Conservation (phyloP, 2,113 vertebrate species). For the Percopsis transmontana region DNA sequence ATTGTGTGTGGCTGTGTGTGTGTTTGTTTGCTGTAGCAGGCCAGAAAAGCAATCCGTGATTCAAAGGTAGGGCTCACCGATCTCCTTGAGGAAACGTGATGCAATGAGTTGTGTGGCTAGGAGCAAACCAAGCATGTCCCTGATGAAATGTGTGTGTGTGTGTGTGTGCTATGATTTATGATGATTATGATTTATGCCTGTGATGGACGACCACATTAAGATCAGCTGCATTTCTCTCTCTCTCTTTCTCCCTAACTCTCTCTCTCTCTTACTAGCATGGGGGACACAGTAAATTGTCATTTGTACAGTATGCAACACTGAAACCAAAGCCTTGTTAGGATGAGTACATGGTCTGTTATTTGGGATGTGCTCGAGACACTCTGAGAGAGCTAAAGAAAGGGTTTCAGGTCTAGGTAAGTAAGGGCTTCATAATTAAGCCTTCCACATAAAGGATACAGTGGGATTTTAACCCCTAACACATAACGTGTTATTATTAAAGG, state of each 20-base stretch:
- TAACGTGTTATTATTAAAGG: too few species aligned
- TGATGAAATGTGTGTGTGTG: slow-evolving; percentile 29
- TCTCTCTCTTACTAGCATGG: slow-evolving; percentile 13
- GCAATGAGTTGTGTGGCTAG: slow-evolving; percentile 13
- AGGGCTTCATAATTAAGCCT: slow-evolving; percentile 26
- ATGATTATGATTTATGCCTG: slow-evolving; percentile 54
- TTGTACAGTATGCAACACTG: slow-evolving; percentile 14
- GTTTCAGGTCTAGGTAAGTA: neutral
- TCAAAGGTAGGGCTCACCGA: slow-evolving; percentile 36
- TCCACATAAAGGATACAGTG: too few species aligned
- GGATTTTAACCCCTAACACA: too few species aligned
- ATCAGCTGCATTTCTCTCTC: slow-evolving; percentile 1
- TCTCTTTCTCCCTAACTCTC: neutral
- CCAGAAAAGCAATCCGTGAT: slow-evolving; percentile 7
- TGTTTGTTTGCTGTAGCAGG: slow-evolving; percentile 2
- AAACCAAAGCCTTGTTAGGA: slow-evolving; percentile 15
- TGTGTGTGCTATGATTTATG: slow-evolving; percentile 56
- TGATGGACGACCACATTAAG: slow-evolving; percentile 63
- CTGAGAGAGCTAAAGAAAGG: neutral
- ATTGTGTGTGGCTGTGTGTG: slow-evolving; percentile 5
- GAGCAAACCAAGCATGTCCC: slow-evolving; percentile 17
- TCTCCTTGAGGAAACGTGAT: slow-evolving; percentile 46
- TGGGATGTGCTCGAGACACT: neutral
- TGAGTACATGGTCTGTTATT: slow-evolving; percentile 13
- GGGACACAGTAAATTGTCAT: slow-evolving; percentile 2